phyloP scores from a whole-genome alignment of 2,797 vertebrate species.

The Holocentrus rufus region DNA sequence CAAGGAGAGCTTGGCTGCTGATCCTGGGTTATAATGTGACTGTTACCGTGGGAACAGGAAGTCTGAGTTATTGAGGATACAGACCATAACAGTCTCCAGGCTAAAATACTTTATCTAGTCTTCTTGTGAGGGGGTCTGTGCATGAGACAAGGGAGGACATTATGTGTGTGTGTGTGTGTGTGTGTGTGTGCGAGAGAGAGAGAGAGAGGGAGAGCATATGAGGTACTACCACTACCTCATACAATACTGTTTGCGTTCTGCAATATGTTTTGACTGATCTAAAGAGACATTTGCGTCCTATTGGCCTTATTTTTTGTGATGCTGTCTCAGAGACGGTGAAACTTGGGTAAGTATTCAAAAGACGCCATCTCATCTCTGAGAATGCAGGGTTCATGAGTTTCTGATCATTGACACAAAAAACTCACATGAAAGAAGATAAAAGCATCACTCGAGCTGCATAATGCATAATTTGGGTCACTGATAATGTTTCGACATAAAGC shows the following conservation, averaged over 20 bases:
- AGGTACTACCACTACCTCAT: too few species aligned
- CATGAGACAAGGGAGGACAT: slow-evolving; percentile 3
- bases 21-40: slow-evolving; percentile 56
- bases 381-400: too few species aligned
- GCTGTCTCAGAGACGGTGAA: slow-evolving; percentile 11
- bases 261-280: slow-evolving; percentile 28
- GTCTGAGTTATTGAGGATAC: slow-evolving; percentile 73
- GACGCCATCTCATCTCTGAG: slow-evolving; percentile 27
- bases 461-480: too few species aligned
- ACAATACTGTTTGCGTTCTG: not conserved
- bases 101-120: slow-evolving; percentile 76
- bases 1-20: slow-evolving; percentile 47
- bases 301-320: slow-evolving; percentile 5
- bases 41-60: slow-evolving; percentile 82
- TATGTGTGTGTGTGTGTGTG: slow-evolving; percentile 9
- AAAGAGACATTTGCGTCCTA: slow-evolving; percentile 22
- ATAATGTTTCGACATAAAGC: too few species aligned
- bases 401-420: too few species aligned
- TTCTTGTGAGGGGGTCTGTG: slow-evolving; percentile 52
- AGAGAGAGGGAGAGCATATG: not conserved
- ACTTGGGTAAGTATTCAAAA: slow-evolving; percentile 22
- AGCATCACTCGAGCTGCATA: too few species aligned
- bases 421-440: too few species aligned
- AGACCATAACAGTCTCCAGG: slow-evolving; percentile 67
- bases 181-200: slow-evolving; percentile 25